Conservation (phyloP, 2,113 vertebrate species). For the Xiphorhynchus elegans region DNA sequence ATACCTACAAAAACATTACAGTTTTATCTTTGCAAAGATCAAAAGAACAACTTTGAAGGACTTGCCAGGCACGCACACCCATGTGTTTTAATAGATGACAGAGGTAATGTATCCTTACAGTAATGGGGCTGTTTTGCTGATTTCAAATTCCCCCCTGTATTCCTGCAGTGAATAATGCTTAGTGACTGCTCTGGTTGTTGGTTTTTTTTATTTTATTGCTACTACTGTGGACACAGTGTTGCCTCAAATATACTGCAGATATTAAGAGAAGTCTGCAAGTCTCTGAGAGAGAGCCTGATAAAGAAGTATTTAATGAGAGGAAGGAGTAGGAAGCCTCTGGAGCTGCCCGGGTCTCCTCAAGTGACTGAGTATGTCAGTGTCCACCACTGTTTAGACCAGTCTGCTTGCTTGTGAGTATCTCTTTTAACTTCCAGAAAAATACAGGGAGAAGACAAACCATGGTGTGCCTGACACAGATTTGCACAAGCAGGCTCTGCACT, state of each 20-base stretch:
- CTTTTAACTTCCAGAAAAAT: not conserved
- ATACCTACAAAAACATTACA: slow-evolving; percentile 28
- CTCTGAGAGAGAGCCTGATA: not conserved
- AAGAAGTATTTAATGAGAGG: not conserved
- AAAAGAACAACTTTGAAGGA: slow-evolving; percentile 39
- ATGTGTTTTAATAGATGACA: slow-evolving; percentile 7
- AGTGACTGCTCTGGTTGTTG: not conserved
- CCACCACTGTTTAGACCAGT: not conserved
- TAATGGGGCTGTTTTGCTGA: not conserved
- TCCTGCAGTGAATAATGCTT: not conserved
- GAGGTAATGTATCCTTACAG: not conserved
- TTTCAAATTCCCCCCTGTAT: not conserved
- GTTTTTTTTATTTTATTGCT: not conserved
- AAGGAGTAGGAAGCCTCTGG: not conserved
- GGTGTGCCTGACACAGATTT: not conserved
- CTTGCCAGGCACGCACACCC: not conserved
- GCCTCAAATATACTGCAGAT: not conserved
- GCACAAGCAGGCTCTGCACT: not conserved
- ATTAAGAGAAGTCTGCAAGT: not conserved
- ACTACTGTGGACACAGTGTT: not conserved
- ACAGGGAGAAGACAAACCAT: not conserved
- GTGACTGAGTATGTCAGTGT: not conserved
- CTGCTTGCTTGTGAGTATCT: not conserved
- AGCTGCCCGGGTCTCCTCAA: not conserved
- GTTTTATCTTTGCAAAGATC: slow-evolving; percentile 46